Base-by-base conservation (phyloP, 1,140 invertebrate genomes). In the Tetranychus urticae region DNA sequence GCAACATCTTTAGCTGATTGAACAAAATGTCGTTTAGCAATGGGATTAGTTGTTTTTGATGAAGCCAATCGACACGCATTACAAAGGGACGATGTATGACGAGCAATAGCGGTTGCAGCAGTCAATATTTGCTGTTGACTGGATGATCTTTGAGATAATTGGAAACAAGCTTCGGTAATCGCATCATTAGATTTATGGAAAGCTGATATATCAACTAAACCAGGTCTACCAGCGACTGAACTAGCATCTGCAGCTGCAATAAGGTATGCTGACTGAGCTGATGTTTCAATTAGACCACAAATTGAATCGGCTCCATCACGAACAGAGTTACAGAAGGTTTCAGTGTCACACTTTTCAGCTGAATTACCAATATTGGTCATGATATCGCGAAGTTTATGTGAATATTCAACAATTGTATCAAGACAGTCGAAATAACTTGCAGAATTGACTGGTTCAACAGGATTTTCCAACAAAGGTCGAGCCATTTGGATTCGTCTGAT, bases 1-100 rank as follows among this genome's bases (percentile, higher is more conserved):
- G 94, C 94, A 1, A 98, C 90, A 70, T 96, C 88, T 71, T 94
- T 94, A 35, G 92, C 92, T 62, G 88, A 86, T 70, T 97, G 89
- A 23, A 98, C 91, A 72, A 98, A 97, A 63, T 52, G 31, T 8
- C 90, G 74, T 72, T 96, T 96, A 47, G 89, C 87, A 33, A 88
- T 86, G 0, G 91, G 86, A 74, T 97, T 93, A 58, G 78, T 81
- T 3, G 88, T 94, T 71, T 86, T 88, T 56, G 85, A 84, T 13
- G 90, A 94, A 0, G 93, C 92, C 2, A 84, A 76, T 31, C 93
- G 79, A 70, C 93, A 97, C 37, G 90, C 71, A 92, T 52, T 52
- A 33, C 50, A 97, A 14, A 97, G 75, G 12, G 89, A 82, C 64
- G 88, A 92, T 0, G 93, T 97, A 72, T 97, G 88, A 70, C 94